These are phyloP conservation scores for Toxonevra muliebris DNA, from an alignment of 2,888 invertebrate genomes.

Conservation along the genomic window DNA sequence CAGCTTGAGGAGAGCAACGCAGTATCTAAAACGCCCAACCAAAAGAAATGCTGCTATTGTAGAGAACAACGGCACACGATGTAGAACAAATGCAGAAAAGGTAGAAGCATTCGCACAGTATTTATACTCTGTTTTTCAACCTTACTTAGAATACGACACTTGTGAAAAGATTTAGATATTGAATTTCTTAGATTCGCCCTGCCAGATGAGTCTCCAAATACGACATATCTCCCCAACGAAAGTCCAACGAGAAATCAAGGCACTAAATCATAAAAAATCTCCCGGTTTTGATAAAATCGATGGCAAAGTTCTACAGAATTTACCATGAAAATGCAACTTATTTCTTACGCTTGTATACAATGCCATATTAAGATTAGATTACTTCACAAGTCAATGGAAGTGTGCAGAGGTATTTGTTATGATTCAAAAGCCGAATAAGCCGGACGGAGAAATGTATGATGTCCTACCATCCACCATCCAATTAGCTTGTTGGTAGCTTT, in stretches of 20 bases:
- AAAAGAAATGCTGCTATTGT: too few species aligned
- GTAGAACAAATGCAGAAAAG: too few species aligned
- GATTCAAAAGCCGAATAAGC: background rate
- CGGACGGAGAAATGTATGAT: conserved; percentile 1
- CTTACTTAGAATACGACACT: too few species aligned
- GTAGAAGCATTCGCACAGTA: too few species aligned
- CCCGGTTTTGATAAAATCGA: conserved; percentile 9
- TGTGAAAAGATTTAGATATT: too few species aligned
- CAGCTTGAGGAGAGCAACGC: too few species aligned
- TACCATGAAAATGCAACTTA: background rate
- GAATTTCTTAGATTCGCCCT: too few species aligned
- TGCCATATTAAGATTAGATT: background rate
- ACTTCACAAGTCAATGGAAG: conserved; percentile 13
- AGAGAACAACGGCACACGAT: too few species aligned
- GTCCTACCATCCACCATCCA: conserved; percentile 3
- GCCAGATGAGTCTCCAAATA: too few species aligned
- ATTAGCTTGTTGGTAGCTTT: conserved; percentile 11
- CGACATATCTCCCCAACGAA: background rate
- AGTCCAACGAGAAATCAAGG: conserved; percentile 9
- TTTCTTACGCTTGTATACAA: conserved; percentile 4
- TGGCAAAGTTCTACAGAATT: background rate
- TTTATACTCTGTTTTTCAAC: too few species aligned
- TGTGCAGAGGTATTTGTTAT: conserved; percentile 16
- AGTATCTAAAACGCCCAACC: too few species aligned
- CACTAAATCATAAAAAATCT: background rate